Evolutionary conservation across 1,140 invertebrate genomes (phyloP), one percentile per base, ranked within the genome.

Genomic region (Sitophilus oryzae): DNA sequence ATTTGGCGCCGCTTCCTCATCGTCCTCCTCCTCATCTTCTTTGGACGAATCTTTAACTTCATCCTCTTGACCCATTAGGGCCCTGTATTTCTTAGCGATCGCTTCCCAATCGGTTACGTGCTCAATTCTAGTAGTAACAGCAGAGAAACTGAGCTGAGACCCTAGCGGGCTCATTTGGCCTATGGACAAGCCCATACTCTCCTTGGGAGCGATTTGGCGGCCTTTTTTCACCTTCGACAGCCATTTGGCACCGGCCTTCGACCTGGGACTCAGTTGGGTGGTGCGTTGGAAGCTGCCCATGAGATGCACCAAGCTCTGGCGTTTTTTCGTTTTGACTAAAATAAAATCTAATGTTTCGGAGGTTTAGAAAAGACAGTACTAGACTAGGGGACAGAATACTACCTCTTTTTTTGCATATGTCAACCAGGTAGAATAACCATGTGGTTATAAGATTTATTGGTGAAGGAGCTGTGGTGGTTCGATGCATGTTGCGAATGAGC

Each of bases 401-500:
- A 84, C 82, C 76, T 76, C 75, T 80, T 70, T 86, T 84, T 75
- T 88, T 89, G 76, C 87, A 91, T 45, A 85, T 73, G 57, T 86
- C 82, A 56, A 84, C 83, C 44, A 93, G 76, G 75, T 88, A 92
- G 70, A 88, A 84, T 43, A 92, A 77, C 89, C 90, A 92, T 36
- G 94, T 93, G 1, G 93, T 96, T 56, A 98, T 81, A 41, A 99
- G 80, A 72, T 98, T 99, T 34, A 99, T 80, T 0, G 97, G 96
- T 1, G 95, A 92, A 0, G 97, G 96, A 2, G 96, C 96, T 2
- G 93, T 93, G 34, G 91, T 93, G 5, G 95, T 97, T 67, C 96
- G 84, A 75, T 98, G 95, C 95, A 99, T 99, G 69, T 96, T 96
- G 60, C 95, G 80, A 67, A 99, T 97, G 62, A 99, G 79, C 77